Evolutionary conservation across 1,140 invertebrate species (phyloP), one percentile per base, ranked within the genome.

Genomic region (Panagrolaimus sp.): DNA sequence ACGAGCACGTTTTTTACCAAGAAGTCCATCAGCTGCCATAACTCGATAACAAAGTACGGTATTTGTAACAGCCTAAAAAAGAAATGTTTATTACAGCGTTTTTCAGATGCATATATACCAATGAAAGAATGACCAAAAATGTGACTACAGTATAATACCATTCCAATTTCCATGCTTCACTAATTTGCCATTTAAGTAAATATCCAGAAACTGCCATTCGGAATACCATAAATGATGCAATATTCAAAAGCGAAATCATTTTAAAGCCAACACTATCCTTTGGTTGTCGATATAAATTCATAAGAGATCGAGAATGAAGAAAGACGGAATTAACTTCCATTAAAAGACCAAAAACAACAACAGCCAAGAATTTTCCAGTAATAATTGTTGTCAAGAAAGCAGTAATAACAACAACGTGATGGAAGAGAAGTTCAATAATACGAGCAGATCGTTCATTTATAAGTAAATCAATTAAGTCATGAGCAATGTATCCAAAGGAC

Each of bases 311-410:
- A 1, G 80, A 76, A 70, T 81, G 79, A 6, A 81, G 68, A 38
- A 80, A 80, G 43, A 80, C 77, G 26, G 72, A 75, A 63, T 82
- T 82, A n/a, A 82, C 55, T 48, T 82, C 80, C 80, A 82, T 82
- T 26, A 82, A 74, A 44, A 82, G 64, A 38, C 80, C 80, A 38
- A 81, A 76, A 4, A 78, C 47, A 14, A 83, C 82, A 43, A 82
- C 72, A 28, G 76, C 81, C 1, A 82, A 70, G 71, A 75, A 82
- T 10, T 52, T 24, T 1, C 68, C 44, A 3, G 76, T 71, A 21
- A 75, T 58, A 32, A 77, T 72, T 4, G 79, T 80, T 12, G 71
- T 66, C 14, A 68, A 43, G 32, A 82, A 83, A 0, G 75, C 80
- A 6, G 72, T 68, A 17, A 82, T 55, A 1, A 82, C 80, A 48